These are phyloP conservation scores for Tyrophagus putrescentiae DNA, from an alignment of 1,140 invertebrate genomes.

Conservation along the genomic window DNA sequence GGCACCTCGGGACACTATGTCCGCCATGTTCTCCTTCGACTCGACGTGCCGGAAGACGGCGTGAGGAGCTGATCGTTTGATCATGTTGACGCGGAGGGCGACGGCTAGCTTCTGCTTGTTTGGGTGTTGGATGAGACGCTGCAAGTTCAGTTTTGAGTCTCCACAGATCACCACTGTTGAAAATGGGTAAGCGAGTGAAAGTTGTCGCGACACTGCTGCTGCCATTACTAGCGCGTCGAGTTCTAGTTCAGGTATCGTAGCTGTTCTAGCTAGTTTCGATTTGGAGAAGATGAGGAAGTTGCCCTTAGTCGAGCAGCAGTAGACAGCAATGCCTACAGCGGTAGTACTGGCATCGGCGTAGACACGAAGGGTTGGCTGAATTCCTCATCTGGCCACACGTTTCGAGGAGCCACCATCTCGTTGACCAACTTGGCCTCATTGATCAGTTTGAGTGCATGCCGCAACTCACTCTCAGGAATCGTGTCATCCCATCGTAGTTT, in stretches of 20 bases:
- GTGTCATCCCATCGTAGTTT: neutral
- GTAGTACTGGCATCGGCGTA: neutral
- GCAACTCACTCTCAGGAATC: neutral
- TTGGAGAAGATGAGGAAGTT: neutral
- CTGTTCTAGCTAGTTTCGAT: neutral
- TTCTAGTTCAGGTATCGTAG: neutral
- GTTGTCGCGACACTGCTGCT: neutral
- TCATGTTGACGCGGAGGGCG: neutral
- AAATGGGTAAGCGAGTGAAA: neutral
- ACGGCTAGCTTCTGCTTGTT: neutral
- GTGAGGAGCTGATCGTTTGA: neutral
- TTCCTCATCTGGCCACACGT: too few relatives aligned
- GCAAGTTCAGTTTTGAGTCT: neutral
- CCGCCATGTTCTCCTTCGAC: too few relatives aligned
- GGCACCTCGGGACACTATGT: too few relatives aligned
- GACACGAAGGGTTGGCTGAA: neutral
- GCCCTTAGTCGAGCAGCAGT: neutral
- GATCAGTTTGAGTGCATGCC: neutral
- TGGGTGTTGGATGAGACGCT: neutral
- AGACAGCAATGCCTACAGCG: neutral
- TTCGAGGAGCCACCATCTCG: neutral
- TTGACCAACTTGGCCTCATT: neutral
- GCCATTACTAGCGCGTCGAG: neutral
- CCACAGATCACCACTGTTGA: neutral
- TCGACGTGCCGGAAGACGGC: too few relatives aligned